Conservation (phyloP, 1,140 invertebrate species). For the Drosophila serrata region DNA sequence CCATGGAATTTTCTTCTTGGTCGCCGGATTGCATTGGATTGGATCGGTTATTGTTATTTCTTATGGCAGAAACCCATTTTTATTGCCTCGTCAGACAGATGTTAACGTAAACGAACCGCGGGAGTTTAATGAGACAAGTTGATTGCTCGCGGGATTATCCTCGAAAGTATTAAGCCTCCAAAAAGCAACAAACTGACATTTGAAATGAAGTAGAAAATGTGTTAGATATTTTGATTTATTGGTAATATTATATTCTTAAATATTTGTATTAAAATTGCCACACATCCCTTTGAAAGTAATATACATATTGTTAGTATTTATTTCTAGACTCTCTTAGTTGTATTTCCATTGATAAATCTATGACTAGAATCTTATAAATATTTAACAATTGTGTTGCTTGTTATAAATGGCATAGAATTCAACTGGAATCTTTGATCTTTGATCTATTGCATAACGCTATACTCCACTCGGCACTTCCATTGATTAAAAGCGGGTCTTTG, state of each 20-base stretch:
- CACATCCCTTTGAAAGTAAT: background rate
- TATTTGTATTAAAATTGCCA: background rate
- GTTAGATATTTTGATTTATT: background rate
- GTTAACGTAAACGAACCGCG: constrained; percentile 26
- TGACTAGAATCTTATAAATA: background rate
- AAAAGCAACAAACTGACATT: background rate
- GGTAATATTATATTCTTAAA: background rate
- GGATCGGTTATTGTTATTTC: constrained; percentile 55
- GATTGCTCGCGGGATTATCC: constrained; percentile 33
- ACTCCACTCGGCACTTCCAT: constrained; percentile 28
- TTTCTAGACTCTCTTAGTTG: background rate
- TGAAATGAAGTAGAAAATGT: background rate
- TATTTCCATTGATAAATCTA: background rate
- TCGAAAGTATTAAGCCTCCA: background rate
- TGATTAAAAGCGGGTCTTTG: constrained; percentile 33
- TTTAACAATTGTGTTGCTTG: background rate
- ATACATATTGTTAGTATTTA: too few species aligned
- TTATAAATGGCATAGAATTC: constrained; percentile 17
- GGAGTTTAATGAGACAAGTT: constrained; percentile 50
- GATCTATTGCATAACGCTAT: constrained; percentile 34
- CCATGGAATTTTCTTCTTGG: constrained; percentile 36
- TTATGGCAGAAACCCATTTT: constrained; percentile 42
- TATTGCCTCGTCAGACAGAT: constrained; percentile 30
- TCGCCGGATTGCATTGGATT: constrained; percentile 22
- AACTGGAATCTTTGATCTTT: constrained; percentile 15